These are phyloP conservation scores for Sebastes alutus DNA, from an alignment of 2,797 vertebrate species.

Conservation along the genomic window DNA sequence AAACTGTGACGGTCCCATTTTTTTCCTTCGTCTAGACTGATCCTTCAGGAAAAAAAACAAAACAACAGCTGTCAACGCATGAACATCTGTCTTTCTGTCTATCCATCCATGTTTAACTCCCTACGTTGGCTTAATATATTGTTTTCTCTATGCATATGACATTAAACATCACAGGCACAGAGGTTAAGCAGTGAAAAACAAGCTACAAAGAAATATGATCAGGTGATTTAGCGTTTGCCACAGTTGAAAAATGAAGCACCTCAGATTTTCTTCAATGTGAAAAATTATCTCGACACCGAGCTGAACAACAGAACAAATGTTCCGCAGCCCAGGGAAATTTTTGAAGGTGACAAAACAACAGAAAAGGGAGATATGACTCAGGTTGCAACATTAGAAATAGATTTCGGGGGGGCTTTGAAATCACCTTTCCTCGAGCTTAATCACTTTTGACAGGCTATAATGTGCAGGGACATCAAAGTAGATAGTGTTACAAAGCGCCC, in stretches of 20 bases:
- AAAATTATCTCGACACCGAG: conserved; percentile 56
- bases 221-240: conserved; percentile 52
- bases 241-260: conserved; percentile 62
- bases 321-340: conserved; percentile 42
- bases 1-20: conserved; percentile 95
- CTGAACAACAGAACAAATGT: conserved; percentile 66
- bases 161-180: conserved; percentile 14
- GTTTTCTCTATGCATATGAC: not conserved
- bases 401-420: conserved; percentile 62
- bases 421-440: conserved; percentile 72
- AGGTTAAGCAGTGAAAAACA: conserved; percentile 30
- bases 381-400: conserved; percentile 68
- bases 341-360: conserved; percentile 65
- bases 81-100: conserved; percentile 26
- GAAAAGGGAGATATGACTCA: conserved; percentile 61
- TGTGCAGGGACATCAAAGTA: conserved; percentile 75
- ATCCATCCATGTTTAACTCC: conserved; percentile 4
- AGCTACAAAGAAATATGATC: conserved; percentile 53
- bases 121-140: conserved; percentile 11
- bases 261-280: conserved; percentile 55
- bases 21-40: conserved; percentile 95
- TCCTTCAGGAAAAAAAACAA: conserved; percentile 78
- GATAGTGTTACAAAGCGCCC: conserved; percentile 71
- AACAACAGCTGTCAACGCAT: conserved; percentile 39
- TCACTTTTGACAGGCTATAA: conserved; percentile 75